phyloP scores from a whole-genome alignment of 1,140 invertebrate genomes.

The Pseudoatta argentina region DNA sequence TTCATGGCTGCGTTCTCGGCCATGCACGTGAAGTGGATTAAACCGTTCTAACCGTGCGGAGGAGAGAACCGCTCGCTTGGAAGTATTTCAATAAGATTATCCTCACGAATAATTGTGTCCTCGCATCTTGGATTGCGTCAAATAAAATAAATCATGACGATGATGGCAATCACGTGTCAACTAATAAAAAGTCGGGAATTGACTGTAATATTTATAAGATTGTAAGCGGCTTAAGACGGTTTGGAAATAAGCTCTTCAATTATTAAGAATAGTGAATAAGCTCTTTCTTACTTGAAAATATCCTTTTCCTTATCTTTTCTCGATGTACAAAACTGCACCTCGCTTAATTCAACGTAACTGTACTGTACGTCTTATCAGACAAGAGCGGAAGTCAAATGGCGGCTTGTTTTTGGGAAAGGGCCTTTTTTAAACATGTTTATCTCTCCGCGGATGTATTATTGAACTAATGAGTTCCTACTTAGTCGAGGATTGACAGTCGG shows the following conservation, averaged over 20 bases:
- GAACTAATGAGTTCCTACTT: conserved; percentile 79
- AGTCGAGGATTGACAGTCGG: conserved; percentile 68
- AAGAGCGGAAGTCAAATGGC: conserved; percentile 44
- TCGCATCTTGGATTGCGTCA: conserved; percentile 35
- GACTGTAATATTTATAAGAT: conserved; percentile 23
- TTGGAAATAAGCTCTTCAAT: conserved; percentile 40
- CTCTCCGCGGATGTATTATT: conserved; percentile 75
- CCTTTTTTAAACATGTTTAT: conserved; percentile 65
- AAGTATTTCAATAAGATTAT: conserved; percentile 51
- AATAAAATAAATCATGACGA: conserved; percentile 42
- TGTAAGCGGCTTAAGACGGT: conserved; percentile 3
- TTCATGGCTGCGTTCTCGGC: conserved; percentile 46
- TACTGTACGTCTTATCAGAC: conserved; percentile 18
- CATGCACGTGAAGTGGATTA: conserved; percentile 32
- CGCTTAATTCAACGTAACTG: conserved; percentile 8
- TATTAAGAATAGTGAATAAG: conserved; percentile 38
- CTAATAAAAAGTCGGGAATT: conserved; percentile 12
- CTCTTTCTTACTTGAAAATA: conserved; percentile 24
- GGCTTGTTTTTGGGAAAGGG: conserved; percentile 46
- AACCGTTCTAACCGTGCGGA: conserved; percentile 25
- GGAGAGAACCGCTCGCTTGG: conserved; percentile 37
- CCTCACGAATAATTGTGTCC: conserved; percentile 11
- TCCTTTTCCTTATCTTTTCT: conserved; percentile 3
- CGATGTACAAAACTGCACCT: neutral
- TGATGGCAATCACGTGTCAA: conserved; percentile 29